A percentile compares a stretch with the other conserved stretches of the same genome.
Evolutionary conservation across 1,140 invertebrate species (phyloP).

Genomic region (Drosophila varians): DNA sequence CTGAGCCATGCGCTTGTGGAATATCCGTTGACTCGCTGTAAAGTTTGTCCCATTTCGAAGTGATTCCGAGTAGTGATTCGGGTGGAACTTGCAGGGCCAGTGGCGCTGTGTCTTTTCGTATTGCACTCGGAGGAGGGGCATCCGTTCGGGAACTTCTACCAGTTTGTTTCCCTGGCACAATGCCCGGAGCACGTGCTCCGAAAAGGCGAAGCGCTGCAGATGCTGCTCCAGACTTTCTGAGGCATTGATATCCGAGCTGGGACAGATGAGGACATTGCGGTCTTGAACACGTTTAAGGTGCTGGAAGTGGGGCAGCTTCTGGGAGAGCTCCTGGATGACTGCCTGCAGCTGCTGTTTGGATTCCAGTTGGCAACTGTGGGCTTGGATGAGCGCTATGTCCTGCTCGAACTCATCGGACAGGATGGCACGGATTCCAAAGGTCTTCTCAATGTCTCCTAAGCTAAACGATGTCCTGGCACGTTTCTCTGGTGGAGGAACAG

Average conservation of each 20-base stretch:
- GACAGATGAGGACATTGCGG: slow-evolving; percentile 86
- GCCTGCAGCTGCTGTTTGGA: slow-evolving; percentile 87
- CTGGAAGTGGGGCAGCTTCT: slow-evolving; percentile 86
- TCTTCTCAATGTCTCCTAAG: slow-evolving; percentile 10
- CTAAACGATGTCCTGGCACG: slow-evolving; percentile 7
- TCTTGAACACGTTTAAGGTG: slow-evolving; percentile 91
- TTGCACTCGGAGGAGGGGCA: slow-evolving; percentile 88
- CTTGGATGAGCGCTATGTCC: slow-evolving; percentile 85
- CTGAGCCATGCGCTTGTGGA: slow-evolving; percentile 87
- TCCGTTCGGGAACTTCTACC: slow-evolving; percentile 85
- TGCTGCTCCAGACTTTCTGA: slow-evolving; percentile 38
- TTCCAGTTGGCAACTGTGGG: slow-evolving; percentile 86
- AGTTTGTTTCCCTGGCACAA: slow-evolving; percentile 84
- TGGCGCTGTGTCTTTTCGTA: slow-evolving; percentile 86
- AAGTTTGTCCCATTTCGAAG: slow-evolving; percentile 88
- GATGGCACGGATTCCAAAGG: slow-evolving; percentile 82
- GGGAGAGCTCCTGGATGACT: slow-evolving; percentile 86
- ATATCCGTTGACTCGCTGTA: slow-evolving; percentile 84
- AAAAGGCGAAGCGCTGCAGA: slow-evolving; percentile 39
- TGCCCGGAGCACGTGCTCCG: slow-evolving; percentile 40
- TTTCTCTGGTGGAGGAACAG: slow-evolving; percentile 41
- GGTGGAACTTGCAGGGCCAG: slow-evolving; percentile 95
- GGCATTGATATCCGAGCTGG: slow-evolving; percentile 44
- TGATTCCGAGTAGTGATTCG: slow-evolving; percentile 88
- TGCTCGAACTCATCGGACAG: slow-evolving; percentile 85